Percentiles rank a stretch among this genome's conserved stretches.
phyloP scores from a whole-genome alignment of 2,113 vertebrate species.

The Thunnus maccoyii region DNA sequence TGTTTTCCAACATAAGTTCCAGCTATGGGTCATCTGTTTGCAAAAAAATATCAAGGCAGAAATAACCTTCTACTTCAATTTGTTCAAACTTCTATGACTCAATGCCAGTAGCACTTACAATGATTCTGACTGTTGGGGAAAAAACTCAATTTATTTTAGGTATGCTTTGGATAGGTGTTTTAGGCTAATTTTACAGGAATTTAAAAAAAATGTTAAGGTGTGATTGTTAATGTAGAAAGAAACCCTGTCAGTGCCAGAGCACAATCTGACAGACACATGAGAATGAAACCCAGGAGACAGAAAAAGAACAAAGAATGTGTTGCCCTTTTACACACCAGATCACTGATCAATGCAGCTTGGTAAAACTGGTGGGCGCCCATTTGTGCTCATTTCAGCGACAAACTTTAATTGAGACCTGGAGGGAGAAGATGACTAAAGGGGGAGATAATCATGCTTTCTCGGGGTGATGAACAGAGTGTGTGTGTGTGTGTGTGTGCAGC shows the following conservation, averaged over 20 bases:
- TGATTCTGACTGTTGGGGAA: too few species aligned
- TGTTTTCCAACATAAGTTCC: too few species aligned
- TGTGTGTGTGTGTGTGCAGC: constrained; percentile 12
- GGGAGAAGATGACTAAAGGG: constrained; percentile 31
- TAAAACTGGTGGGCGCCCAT: constrained; percentile 40
- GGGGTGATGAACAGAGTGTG: constrained; percentile 47
- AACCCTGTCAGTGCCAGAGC: background rate
- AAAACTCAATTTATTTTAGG: too few species aligned
- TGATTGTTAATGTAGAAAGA: background rate
- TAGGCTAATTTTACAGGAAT: background rate
- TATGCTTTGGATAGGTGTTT: background rate
- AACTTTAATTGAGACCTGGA: constrained; percentile 65
- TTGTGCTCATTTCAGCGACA: constrained; percentile 65
- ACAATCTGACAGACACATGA: constrained; percentile 3
- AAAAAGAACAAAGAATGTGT: constrained; percentile 19
- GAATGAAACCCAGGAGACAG: constrained; percentile 6
- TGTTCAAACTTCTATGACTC: too few species aligned
- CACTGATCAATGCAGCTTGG: constrained; percentile 29
- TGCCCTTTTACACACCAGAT: constrained; percentile 19
- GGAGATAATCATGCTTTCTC: constrained; percentile 54
- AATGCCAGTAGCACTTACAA: too few species aligned
- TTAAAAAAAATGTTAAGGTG: too few species aligned
- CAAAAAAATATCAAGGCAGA: too few species aligned
- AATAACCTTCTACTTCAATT: too few species aligned
- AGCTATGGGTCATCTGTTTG: too few species aligned